phyloP scores from a whole-genome alignment of 92 coral and sea anemone genomes.

The Meandrina meandrites region DNA sequence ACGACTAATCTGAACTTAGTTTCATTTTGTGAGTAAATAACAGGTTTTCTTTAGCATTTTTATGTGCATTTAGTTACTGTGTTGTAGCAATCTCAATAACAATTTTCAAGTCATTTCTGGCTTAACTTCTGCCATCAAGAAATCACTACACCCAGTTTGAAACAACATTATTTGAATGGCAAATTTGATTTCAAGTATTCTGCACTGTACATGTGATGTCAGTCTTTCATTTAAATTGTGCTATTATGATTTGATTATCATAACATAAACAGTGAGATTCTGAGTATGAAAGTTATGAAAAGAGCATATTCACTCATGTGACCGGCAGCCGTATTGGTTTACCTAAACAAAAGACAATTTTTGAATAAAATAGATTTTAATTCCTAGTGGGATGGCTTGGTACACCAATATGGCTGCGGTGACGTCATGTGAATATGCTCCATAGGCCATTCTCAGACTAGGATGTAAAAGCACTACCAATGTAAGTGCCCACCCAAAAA shows the following conservation, averaged over 20 bases:
- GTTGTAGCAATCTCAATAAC: not conserved
- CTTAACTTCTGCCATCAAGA: not conserved
- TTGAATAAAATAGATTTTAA: no score
- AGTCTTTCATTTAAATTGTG: not conserved
- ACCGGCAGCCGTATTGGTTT: no score
- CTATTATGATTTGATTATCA: not conserved
- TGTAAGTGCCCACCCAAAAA: not conserved
- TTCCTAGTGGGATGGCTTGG: no score
- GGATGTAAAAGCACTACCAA: not conserved
- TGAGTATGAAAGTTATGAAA: no score
- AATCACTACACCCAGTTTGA: not conserved
- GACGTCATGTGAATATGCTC: no score
- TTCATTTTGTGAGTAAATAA: not conserved
- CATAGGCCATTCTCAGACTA: not conserved
- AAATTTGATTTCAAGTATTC: not conserved
- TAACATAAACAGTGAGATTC: not conserved
- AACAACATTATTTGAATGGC: not conserved
- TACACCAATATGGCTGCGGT: no score
- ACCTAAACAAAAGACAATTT: no score
- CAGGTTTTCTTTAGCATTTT: not conserved
- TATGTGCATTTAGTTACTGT: not conserved
- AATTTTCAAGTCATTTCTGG: not conserved
- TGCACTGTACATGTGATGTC: not conserved
- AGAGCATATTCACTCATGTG: no score
- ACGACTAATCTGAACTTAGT: not conserved